These are phyloP conservation scores for Rotaria sp. DNA, from an alignment of 2,888 invertebrate genomes.

Conservation along the genomic window DNA sequence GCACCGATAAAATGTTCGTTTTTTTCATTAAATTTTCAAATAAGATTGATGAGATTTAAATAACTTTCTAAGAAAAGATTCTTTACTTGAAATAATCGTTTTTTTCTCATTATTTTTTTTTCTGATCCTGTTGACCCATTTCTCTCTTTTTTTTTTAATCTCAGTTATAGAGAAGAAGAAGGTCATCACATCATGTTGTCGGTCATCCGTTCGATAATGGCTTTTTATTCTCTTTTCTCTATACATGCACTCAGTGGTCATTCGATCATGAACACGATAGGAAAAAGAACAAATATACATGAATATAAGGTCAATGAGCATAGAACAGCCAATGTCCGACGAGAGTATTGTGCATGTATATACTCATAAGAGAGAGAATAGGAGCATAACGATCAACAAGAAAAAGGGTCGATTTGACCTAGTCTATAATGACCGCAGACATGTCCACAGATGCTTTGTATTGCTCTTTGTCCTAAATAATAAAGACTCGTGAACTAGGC, in stretches of 20 bases:
- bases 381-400: neutral
- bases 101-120: neutral
- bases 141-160: neutral
- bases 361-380: neutral
- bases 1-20: neutral
- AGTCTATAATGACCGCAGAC: neutral
- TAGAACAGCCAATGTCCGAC: neutral
- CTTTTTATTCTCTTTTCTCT: neutral
- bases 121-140: neutral
- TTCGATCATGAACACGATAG: neutral
- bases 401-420: neutral
- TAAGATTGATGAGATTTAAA: constrained; percentile 10
- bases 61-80: neutral
- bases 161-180: neutral
- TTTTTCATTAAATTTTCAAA: neutral
- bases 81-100: neutral
- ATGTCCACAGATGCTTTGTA: neutral
- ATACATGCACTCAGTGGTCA: neutral
- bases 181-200: neutral
- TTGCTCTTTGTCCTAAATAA: neutral
- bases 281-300: neutral
- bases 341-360: neutral
- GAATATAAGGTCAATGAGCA: neutral
- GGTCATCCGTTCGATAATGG: constrained; percentile 4
- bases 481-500: neutral